phyloP scores from a whole-genome alignment of 2,113 vertebrate species.

The Campylomormyrus tamandua region DNA sequence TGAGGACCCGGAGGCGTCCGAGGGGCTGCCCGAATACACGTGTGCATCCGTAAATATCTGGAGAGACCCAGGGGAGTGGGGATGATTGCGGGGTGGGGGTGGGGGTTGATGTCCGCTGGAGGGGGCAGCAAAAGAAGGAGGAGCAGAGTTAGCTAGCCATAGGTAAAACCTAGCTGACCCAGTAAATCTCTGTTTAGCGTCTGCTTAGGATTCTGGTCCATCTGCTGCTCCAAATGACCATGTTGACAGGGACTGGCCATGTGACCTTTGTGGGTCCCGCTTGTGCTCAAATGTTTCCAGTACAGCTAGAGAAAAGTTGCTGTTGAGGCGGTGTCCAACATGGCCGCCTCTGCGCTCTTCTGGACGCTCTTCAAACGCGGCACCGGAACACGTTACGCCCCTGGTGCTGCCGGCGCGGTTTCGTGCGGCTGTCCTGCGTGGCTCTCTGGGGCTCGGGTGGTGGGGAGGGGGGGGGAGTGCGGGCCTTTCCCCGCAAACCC shows the following conservation, averaged over 20 bases:
- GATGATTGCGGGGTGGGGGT: not conserved
- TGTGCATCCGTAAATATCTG: conserved; percentile 2
- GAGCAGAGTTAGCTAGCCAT: not conserved
- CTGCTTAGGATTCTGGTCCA: not conserved
- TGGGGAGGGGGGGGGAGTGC: not conserved
- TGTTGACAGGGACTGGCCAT: not conserved
- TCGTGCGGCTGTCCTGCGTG: not conserved
- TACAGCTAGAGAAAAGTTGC: not conserved
- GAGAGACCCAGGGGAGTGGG: not conserved
- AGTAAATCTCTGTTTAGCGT: not conserved
- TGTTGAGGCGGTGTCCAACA: not conserved
- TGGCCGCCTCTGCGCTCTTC: not conserved
- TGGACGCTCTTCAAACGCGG: not conserved
- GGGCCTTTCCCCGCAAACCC: not conserved
- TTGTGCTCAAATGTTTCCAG: not conserved
- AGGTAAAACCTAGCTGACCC: not conserved
- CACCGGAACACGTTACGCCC: not conserved
- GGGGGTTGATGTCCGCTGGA: not conserved
- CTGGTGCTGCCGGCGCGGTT: not conserved
- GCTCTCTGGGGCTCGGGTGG: not conserved
- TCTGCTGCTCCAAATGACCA: not conserved
- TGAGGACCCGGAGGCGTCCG: not conserved
- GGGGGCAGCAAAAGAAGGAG: not conserved
- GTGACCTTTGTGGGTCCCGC: not conserved
- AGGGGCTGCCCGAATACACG: not conserved